Evolutionary conservation across 2,888 invertebrate genomes (phyloP).

Genomic region (Rotaria macrura): DNA sequence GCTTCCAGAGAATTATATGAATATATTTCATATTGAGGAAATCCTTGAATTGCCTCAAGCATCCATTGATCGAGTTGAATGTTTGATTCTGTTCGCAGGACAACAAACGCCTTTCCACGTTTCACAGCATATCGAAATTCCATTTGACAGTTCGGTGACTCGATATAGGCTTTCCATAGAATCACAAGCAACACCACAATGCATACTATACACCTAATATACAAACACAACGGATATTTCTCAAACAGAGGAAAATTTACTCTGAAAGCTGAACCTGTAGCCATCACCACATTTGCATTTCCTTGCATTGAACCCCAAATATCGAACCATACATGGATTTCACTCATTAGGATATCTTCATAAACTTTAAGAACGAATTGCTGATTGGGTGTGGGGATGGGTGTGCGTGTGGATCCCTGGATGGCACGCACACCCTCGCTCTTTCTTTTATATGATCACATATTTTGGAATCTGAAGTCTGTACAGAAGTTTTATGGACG

Average conservation of each 20-base stretch:
- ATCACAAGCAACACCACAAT: conserved; percentile 28
- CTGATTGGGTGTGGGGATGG: too few relatives aligned
- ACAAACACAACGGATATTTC: not conserved
- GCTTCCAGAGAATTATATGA: not conserved
- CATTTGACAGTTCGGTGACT: conserved; percentile 31
- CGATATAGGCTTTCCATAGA: conserved; percentile 26
- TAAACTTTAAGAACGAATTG: conserved; percentile 22
- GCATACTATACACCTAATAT: conserved; percentile 26
- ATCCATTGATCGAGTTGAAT: conserved; percentile 26
- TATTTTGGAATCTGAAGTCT: too few relatives aligned
- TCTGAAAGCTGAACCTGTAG: not conserved
- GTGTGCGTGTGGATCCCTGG: too few relatives aligned
- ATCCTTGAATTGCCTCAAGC: not conserved
- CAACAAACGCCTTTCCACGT: conserved; percentile 31
- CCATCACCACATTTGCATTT: conserved; percentile 32
- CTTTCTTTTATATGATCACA: too few relatives aligned
- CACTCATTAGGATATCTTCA: conserved; percentile 18
- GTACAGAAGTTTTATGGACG: too few relatives aligned
- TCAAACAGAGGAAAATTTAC: not conserved
- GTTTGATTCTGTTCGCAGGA: conserved; percentile 22
- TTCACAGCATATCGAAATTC: not conserved
- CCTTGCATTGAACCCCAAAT: conserved; percentile 31
- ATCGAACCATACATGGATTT: conserved; percentile 28
- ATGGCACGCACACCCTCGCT: too few relatives aligned
- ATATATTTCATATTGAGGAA: not conserved